Conservation (phyloP, 2,888 invertebrate genomes). For the Lamellibrachia columna region DNA sequence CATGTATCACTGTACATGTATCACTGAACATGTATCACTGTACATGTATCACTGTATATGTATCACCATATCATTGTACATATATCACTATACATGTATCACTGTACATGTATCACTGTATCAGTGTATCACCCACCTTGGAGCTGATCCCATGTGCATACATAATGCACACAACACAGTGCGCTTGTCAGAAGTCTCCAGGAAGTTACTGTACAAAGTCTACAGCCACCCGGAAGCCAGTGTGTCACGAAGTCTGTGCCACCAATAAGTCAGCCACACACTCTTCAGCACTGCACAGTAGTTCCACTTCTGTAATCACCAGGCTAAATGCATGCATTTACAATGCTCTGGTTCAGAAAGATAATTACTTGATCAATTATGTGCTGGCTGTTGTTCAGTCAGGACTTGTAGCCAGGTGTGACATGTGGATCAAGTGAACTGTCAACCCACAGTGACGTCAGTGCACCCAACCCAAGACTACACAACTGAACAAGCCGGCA, state of each 20-base stretch:
- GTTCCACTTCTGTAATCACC: background rate
- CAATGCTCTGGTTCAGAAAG: conserved; percentile 1
- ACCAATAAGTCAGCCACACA: background rate
- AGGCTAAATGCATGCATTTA: background rate
- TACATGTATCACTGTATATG: no score
- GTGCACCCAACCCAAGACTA: background rate
- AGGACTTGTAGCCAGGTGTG: background rate
- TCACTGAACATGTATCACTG: background rate
- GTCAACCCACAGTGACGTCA: background rate
- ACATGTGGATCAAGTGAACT: background rate
- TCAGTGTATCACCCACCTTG: background rate
- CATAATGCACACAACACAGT: background rate
- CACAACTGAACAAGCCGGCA: background rate
- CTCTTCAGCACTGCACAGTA: background rate
- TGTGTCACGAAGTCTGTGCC: background rate
- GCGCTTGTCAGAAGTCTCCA: background rate
- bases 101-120: background rate
- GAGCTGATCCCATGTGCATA: background rate
- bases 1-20: background rate
- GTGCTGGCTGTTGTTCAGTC: background rate
- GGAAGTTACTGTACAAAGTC: background rate
- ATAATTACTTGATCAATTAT: background rate
- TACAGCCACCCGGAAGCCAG: background rate
- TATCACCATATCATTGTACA: no score
- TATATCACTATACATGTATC: no score